phyloP scores from a whole-genome alignment of 2,888 invertebrate species.

The Tricholauxania praeusta region DNA sequence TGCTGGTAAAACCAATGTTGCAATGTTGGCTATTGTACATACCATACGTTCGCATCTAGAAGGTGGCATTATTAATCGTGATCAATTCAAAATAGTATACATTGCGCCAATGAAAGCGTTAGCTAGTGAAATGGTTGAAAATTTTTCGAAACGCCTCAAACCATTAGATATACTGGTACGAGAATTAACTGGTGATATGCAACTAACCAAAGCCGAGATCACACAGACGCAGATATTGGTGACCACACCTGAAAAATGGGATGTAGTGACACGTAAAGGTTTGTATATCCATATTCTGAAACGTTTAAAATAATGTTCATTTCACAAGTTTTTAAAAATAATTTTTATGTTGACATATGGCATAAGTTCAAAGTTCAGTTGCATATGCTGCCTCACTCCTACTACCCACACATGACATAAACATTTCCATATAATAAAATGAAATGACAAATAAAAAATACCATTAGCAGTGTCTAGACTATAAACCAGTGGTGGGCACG shows the following conservation, averaged over 20 bases:
- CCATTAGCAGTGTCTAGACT: too few species aligned
- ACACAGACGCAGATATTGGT: conserved; percentile 97
- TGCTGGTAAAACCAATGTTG: conserved; percentile 99
- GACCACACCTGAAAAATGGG: conserved; percentile 99
- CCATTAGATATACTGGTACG: conserved; percentile 84
- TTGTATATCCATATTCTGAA: conserved; percentile 19
- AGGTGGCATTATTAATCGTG: conserved; percentile 84
- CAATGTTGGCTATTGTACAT: conserved; percentile 91
- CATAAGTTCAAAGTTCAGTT: too few species aligned
- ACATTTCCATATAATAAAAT: too few species aligned
- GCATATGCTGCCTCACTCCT: too few species aligned
- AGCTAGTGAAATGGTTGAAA: conserved; percentile 97
- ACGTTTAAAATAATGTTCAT: neutral
- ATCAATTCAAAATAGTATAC: conserved; percentile 98
- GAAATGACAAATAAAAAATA: too few species aligned
- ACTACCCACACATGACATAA: too few species aligned
- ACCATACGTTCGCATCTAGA: conserved; percentile 89
- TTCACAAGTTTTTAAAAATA: neutral
- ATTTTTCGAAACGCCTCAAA: conserved; percentile 86
- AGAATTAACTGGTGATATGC: conserved; percentile 99
- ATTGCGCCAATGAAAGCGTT: conserved; percentile 99
- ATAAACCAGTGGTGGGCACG: too few species aligned
- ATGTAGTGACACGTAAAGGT: conserved; percentile 96
- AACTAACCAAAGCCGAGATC: conserved; percentile 93
- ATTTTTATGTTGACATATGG: neutral